These are phyloP conservation scores for Gymnarchus niloticus DNA, from an alignment of 2,113 vertebrate genomes.

Conservation along the genomic window DNA sequence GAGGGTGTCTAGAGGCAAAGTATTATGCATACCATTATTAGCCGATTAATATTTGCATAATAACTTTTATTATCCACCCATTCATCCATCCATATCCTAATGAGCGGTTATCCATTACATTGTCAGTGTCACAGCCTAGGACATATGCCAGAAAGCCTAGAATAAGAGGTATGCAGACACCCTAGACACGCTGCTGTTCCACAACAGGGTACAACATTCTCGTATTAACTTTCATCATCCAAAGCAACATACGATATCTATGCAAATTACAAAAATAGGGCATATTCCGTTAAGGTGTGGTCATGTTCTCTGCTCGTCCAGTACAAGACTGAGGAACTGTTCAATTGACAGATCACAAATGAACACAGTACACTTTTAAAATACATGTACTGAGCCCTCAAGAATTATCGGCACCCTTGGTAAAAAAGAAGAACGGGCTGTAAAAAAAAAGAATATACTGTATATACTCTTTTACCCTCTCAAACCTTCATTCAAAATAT, in stretches of 20 bases:
- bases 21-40: neutral
- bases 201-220: neutral
- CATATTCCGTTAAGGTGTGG: neutral
- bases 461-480: no score
- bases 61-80: neutral
- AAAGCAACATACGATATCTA: neutral
- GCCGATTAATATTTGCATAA: neutral
- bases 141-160: neutral
- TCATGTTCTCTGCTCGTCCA: neutral
- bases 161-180: neutral
- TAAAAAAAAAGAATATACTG: no score
- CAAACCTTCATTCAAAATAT: no score
- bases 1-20: neutral
- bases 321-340: neutral
- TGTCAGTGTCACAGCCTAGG: neutral
- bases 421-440: no score
- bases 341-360: no score
- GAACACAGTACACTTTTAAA: no score
- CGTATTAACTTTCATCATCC: neutral
- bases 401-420: no score
- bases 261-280: neutral
- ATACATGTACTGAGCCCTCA: no score
- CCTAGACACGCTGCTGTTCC: neutral
- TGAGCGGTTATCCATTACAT: neutral
- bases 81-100: neutral